Conservation (phyloP, 1,140 invertebrate species). For the Drosophila sulfurigaster region DNA sequence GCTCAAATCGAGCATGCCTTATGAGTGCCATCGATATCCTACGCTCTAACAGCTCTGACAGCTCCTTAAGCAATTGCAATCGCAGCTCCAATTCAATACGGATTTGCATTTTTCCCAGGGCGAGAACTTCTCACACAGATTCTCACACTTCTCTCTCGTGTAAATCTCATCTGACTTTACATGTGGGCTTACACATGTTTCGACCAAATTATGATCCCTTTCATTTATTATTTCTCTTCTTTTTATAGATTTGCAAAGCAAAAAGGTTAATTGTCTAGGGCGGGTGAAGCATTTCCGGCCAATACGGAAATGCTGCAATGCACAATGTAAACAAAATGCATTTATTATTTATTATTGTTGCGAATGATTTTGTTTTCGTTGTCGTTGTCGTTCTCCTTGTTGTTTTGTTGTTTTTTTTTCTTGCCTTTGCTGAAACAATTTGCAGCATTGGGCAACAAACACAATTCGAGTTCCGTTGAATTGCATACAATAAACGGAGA, state of each 20-base stretch:
- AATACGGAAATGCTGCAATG: constrained; percentile 45
- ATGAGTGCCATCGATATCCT: constrained; percentile 80
- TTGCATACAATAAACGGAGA: constrained; percentile 38
- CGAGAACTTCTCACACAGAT: constrained; percentile 51
- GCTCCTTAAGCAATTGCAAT: constrained; percentile 50
- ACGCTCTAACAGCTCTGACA: constrained; percentile 74
- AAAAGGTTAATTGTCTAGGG: constrained; percentile 54
- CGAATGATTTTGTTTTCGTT: constrained; percentile 40
- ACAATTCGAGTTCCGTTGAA: constrained; percentile 64
- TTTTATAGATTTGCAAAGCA: neutral
- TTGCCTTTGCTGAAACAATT: constrained; percentile 45
- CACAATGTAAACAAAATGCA: constrained; percentile 53
- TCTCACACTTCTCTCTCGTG: constrained; percentile 41
- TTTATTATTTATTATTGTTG: constrained; percentile 43
- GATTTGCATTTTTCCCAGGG: constrained; percentile 64
- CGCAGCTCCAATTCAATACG: neutral
- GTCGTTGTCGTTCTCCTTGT: too few relatives aligned
- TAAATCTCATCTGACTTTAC: constrained; percentile 35
- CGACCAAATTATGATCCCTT: constrained; percentile 50
- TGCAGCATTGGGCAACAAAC: constrained; percentile 41
- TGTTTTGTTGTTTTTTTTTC: constrained; percentile 9
- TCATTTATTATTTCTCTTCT: constrained; percentile 17
- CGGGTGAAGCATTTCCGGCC: constrained; percentile 27
- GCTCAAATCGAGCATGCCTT: constrained; percentile 76
- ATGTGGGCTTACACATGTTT: constrained; percentile 78